Base-by-base conservation (phyloP, 1,140 invertebrate genomes). In the Cyphomyrmex costatus region DNA sequence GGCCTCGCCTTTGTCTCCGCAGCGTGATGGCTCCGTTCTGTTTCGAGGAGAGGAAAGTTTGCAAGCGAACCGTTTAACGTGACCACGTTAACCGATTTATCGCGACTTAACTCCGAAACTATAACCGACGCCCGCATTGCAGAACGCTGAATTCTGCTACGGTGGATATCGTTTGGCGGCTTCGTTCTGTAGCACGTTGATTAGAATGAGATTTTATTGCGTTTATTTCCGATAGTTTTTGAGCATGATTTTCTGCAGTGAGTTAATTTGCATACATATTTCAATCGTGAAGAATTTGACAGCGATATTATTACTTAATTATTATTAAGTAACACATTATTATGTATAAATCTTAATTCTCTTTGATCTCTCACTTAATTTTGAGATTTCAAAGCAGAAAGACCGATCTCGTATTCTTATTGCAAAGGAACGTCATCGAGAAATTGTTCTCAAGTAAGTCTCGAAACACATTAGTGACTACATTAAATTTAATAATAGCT, bases 31-130 rank as follows among this genome's bases (percentile, higher is more conserved):
- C 36, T 78, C 42, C 33, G 76, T 63, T 78, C 42, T 33, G 76
- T 77, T 49, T n/a, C 16, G 27, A 36, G 58, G 5, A 21, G 21
- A 51, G 8, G 36, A 87, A 68, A 78, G 66, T 86, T 49, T 33
- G 53, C 74, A 61, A 58, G 27, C 56, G 10, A 12, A 14, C 5
- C 51, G 46, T 90, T 83, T 90, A 89, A 61, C 85, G 36, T 33
- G 42, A n/a, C 19, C 27, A 19, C 19, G 74, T 58, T 89, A 89
- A 89, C 24, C 66, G 53, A 73, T 36, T 88, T 86, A 89, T 77
- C 86, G 53, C 53, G 46, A 63, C 49, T 90, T 89, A 86, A 68
- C 60, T 42, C 8, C n/a, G 60, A 63, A 49, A 56, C 46, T 70
- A 56, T 24, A 66, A 84, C 42, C 60, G 19, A 77, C 49, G 30